A percentile compares a stretch with the other conserved stretches of the same genome.
These are phyloP conservation scores for Callocephalon fimbriatum DNA, from an alignment of 2,113 vertebrate genomes.

Conservation along the genomic window DNA sequence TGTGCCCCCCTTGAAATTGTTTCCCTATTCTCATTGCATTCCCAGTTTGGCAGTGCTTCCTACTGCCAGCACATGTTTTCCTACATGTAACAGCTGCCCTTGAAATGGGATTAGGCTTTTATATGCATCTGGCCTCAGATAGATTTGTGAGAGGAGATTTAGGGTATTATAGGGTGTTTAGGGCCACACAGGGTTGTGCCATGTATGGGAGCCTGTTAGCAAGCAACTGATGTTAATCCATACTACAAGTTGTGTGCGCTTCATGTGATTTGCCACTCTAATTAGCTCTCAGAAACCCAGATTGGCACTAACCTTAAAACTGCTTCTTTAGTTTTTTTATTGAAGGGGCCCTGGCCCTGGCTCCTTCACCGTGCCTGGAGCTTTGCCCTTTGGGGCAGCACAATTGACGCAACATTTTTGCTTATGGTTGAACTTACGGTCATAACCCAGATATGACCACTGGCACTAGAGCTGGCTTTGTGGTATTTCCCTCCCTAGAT, in stretches of 20 bases:
- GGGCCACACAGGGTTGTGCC: not conserved
- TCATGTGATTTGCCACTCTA: not conserved
- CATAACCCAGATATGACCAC: not conserved
- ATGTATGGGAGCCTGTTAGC: not conserved
- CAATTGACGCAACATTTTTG: not conserved
- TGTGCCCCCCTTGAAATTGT: not conserved
- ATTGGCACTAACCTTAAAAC: not conserved
- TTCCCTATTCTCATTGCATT: not conserved
- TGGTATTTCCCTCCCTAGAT: not conserved
- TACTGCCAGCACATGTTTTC: not conserved
- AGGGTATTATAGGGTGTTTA: not conserved
- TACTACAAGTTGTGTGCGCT: not conserved
- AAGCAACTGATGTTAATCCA: not conserved
- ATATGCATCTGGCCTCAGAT: not conserved
- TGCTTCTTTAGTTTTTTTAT: not conserved
- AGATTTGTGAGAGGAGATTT: slow-evolving; percentile 39
- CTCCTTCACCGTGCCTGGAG: not conserved
- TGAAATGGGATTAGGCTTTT: slow-evolving; percentile 31
- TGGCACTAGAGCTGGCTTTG: not conserved
- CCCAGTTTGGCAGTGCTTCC: not conserved
- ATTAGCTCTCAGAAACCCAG: not conserved
- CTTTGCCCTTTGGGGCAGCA: not conserved
- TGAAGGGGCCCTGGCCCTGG: not conserved
- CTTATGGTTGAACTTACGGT: not conserved
- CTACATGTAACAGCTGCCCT: not conserved